A percentile compares a stretch with the other conserved stretches of the same genome.
These are phyloP conservation scores for Megaceryle alcyon DNA, from an alignment of 2,797 vertebrate genomes.

Conservation along the genomic window DNA sequence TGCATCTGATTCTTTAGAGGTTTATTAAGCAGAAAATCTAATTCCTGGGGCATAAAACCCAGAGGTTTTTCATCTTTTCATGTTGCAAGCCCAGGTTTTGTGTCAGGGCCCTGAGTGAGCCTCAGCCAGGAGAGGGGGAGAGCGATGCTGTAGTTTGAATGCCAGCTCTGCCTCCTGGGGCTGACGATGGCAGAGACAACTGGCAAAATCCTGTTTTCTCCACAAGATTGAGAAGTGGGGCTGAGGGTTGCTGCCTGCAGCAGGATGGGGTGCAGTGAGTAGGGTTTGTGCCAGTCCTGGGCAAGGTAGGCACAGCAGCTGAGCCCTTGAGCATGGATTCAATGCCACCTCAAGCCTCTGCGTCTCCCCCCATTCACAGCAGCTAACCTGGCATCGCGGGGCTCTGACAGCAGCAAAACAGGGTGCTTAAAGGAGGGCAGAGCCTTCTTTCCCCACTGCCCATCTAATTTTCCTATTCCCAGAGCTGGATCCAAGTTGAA, in stretches of 20 bases:
- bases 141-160: rapidly evolving
- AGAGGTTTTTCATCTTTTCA: conserved; percentile 25
- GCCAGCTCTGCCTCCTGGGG: background rate
- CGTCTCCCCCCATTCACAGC: no score
- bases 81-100: background rate
- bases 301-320: background rate
- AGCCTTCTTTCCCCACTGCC: background rate
- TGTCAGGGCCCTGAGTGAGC: background rate
- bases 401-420: background rate
- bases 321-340: background rate
- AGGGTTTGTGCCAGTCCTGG: background rate
- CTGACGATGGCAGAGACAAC: background rate
- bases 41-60: background rate
- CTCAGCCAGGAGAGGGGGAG: background rate
- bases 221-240: background rate
- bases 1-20: background rate
- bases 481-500: background rate
- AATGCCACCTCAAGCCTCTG: background rate
- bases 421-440: background rate
- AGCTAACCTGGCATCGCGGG: background rate
- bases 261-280: background rate
- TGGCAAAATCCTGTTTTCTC: background rate
- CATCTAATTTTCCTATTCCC: background rate
- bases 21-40: conserved; percentile 55
- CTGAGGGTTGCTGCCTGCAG: background rate